Conservation (phyloP, 2,888 invertebrate genomes). For the Dynastes tityus region DNA sequence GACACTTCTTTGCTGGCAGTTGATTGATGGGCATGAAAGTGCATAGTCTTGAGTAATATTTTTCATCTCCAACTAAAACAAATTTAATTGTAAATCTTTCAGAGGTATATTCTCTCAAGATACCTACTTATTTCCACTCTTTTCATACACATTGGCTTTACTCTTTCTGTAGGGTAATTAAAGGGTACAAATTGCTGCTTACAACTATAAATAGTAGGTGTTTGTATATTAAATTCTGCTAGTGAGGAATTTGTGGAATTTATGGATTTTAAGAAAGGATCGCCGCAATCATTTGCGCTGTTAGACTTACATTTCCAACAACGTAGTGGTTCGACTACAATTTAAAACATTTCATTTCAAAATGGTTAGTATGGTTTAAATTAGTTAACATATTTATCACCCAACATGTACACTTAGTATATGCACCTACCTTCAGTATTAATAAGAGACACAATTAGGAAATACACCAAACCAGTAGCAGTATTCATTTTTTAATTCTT, state of each 20-base stretch:
- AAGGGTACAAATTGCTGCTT: background rate
- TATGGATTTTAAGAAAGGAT: background rate
- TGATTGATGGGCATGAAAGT: background rate
- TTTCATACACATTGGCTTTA: slow-evolving; percentile 4
- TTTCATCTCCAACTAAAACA: background rate
- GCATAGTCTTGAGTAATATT: background rate
- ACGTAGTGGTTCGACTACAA: background rate
- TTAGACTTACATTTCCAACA: slow-evolving; percentile 5
- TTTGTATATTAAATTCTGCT: background rate
- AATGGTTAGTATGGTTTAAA: background rate
- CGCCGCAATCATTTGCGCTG: background rate
- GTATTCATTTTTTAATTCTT: background rate
- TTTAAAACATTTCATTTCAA: background rate
- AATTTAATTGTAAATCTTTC: background rate
- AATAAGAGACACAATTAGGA: background rate
- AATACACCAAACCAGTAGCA: background rate
- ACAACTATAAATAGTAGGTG: background rate
- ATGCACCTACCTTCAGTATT: background rate
- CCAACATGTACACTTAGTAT: too few species aligned
- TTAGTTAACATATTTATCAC: too few species aligned
- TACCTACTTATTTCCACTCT: background rate
- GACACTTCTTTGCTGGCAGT: background rate
- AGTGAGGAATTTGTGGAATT: background rate
- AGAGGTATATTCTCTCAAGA: background rate
- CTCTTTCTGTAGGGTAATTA: background rate